Base-by-base conservation (phyloP, 2,113 vertebrate species). In the Callipepla squamata region DNA sequence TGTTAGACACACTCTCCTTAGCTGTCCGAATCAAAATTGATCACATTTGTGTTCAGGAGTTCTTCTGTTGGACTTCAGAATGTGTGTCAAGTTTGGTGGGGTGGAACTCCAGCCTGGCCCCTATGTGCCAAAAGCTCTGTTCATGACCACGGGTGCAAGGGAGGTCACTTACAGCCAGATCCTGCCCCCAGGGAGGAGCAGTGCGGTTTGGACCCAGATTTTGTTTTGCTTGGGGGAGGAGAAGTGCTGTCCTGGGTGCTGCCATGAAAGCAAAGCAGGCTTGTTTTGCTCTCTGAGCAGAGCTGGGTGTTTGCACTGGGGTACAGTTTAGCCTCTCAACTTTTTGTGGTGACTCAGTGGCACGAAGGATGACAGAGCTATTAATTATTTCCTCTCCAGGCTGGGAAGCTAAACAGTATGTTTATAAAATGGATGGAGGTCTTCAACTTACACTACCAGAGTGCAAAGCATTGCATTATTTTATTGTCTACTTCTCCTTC, bases 401-500 rank as follows among this genome's bases (percentile, higher is more conserved):
- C 42, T 83, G 72, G 38, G 72, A 87, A 77, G 48, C 38, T 94
- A 53, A 92, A 70, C 28, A 44, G 13, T 3, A 0, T 76, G 18
- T 84, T 57, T 91, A 15, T 91, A 57, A 92, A 91, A 87, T 72
- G 65, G 25, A 87, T 74, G 63, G 72, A 91, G 72, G 83, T 55
- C 87, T 89, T 85, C 68, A 85, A 47, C 51, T 80, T 80, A 51
- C 47, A 51, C 51, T 72, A 87, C 66, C 57, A 53, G 91, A 85
- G 82, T 88, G 82, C 61, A 65, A 80, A 70, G 26, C 10, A 22
- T 63, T 77, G 47, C 21, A 14, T 85, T 95, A 57, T 91, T 77
- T 83, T 87, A 67, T 91, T 57, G 65, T 83, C 68, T 94, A n/a
- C 55, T 47, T 91, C 85, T 78, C 62, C 59, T 89, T 75, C 75